phyloP scores from a whole-genome alignment of 2,888 invertebrate species.

The Drosophila mettleri region DNA sequence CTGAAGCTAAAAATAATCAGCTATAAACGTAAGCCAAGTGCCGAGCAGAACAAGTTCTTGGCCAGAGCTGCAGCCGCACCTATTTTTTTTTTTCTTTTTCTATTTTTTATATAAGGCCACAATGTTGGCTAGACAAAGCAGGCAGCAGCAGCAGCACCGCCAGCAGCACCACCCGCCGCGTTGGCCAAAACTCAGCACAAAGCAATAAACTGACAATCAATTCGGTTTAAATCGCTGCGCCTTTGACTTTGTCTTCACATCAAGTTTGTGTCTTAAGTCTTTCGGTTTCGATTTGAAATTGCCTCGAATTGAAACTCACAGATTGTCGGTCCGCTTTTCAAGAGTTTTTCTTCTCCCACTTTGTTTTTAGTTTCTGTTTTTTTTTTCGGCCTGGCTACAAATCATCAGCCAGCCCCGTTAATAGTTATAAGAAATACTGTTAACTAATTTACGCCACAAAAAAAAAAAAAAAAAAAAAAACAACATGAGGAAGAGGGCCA shows the following conservation, averaged over 20 bases:
- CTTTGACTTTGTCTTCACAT: conserved; percentile 57
- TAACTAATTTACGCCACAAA: conserved; percentile 72
- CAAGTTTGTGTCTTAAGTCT: conserved; percentile 73
- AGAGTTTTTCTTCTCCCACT: conserved; percentile 11
- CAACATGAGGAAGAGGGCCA: conserved; percentile 21
- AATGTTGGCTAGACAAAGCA: conserved; percentile 54
- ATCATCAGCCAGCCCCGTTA: conserved; percentile 70
- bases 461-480: conserved; percentile 34
- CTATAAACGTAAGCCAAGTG: conserved; percentile 18
- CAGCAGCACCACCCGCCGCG: conserved; percentile 36
- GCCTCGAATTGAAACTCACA: conserved; percentile 44
- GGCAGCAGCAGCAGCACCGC: conserved; percentile 19
- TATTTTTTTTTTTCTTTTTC: conserved; percentile 5
- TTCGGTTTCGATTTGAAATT: conserved; percentile 51
- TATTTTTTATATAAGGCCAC: conserved; percentile 9
- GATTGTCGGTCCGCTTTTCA: conserved; percentile 47
- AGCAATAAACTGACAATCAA: conserved; percentile 64
- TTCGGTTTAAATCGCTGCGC: conserved; percentile 46
- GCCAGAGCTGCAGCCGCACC: conserved; percentile 64
- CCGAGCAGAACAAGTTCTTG: conserved; percentile 61
- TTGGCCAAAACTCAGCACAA: conserved; percentile 30
- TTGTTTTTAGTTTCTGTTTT: conserved; percentile 15
- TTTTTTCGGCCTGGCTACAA: conserved; percentile 52
- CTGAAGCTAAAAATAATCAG: conserved; percentile 21
- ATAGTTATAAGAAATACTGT: conserved; percentile 71